Base-by-base conservation (phyloP, 2,113 vertebrate genomes). In the Saguinus imperator region DNA sequence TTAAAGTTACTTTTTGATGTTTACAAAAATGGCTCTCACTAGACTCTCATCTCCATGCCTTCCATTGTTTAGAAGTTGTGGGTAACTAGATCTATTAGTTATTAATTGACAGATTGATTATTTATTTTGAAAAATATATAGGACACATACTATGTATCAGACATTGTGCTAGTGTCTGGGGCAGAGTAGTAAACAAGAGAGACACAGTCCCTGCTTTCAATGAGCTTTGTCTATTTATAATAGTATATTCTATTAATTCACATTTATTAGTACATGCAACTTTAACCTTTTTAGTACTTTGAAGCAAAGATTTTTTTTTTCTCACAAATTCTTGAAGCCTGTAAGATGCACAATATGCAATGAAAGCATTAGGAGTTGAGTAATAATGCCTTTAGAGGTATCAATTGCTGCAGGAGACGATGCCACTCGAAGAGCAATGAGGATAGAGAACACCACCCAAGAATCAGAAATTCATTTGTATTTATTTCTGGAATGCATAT, bases 241-340 rank as follows among this genome's bases (percentile, higher is more conserved):
- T 72, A 72, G 35, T 37, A n/a, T 6, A n/a, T 79, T 84, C 25
- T 66, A 58, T 86, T 76, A 87, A 87, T 79, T 57, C 8, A 83
- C 5, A 70, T 55, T 92, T 89, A 43, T 61, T 68, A 75, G 5
- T 82, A 55, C 32, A 88, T 77, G 43, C 21, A 91, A 14, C 11
- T 81, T 79, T 64, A 75, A 57, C 5, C 1, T 12, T 4, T 76
- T 75, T 75, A 32, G 29, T 40, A 50, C 77, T 95, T 93, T 70
- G 83, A 92, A 92, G 27, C 1, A 93, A 70, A 16, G 64, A n/a
- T 92, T 48, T 82, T 97, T 81, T 97, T 50, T 92, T 6, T 82
- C 64, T 25, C 20, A 48, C 79, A 83, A 87, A 8, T 70, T 68
- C 52, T 75, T 76, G 40, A 96, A 80, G 90, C 21, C 29, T 96